Conservation (phyloP, 2,113 vertebrate genomes). For the Osmerus eperlanus region DNA sequence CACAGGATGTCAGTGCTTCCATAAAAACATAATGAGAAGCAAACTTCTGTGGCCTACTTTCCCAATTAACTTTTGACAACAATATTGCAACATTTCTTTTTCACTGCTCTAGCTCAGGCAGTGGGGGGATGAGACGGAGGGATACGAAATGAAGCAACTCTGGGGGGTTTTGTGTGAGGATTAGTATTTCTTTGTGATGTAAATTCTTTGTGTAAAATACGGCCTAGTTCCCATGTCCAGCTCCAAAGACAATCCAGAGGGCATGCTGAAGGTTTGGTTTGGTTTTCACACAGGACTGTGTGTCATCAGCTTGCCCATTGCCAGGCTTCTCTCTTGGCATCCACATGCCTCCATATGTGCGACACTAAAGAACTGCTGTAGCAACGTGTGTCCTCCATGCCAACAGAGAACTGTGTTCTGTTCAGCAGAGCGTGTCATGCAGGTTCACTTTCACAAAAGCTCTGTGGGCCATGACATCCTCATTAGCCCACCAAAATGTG, state of each 20-base stretch:
- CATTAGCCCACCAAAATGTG: neutral
- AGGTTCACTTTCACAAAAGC: conserved; percentile 14
- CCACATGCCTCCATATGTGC: conserved; percentile 1
- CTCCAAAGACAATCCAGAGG: neutral
- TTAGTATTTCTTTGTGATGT: conserved; percentile 35
- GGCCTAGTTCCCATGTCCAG: conserved; percentile 19
- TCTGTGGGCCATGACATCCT: neutral
- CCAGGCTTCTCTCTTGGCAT: neutral
- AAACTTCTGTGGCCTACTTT: neutral
- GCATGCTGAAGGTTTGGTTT: neutral
- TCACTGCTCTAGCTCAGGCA: neutral
- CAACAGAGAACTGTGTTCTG: neutral
- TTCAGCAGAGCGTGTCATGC: neutral
- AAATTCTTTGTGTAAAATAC: conserved; percentile 35
- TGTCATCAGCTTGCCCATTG: conserved; percentile 1
- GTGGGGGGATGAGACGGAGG: neutral
- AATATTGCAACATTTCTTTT: neutral
- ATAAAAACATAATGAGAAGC: neutral
- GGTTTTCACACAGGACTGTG: neutral
- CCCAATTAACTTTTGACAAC: conserved; percentile 2
- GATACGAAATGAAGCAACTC: neutral
- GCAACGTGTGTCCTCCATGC: neutral
- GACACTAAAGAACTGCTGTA: neutral
- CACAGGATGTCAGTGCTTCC: neutral
- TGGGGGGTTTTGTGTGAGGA: neutral